Percentiles rank a stretch among this genome's conserved stretches.
Conservation (phyloP, 1,140 invertebrate genomes). For the Drosophila ficusphila region DNA sequence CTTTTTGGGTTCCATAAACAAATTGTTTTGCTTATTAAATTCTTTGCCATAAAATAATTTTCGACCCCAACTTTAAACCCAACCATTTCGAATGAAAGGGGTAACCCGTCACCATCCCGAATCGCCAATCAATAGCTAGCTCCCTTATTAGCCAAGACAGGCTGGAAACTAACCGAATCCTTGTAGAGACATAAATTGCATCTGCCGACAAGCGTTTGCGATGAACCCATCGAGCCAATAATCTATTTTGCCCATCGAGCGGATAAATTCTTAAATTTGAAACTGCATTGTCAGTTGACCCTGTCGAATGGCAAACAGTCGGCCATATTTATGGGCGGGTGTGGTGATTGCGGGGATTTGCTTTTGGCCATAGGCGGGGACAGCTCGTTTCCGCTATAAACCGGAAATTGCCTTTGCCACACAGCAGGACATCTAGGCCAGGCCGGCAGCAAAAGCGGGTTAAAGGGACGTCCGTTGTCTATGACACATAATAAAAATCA, state of each 20-base stretch:
- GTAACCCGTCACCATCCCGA: too few relatives aligned
- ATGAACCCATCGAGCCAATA: conserved; percentile 40
- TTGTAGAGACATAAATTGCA: conserved; percentile 32
- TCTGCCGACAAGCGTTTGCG: conserved; percentile 10
- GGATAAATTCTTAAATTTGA: conserved; percentile 47
- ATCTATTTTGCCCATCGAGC: conserved; percentile 34
- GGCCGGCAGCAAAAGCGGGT: conserved; percentile 2
- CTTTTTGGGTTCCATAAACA: too few relatives aligned
- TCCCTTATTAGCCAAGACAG: conserved; percentile 5
- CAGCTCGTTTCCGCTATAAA: conserved; percentile 73
- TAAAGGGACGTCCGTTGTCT: conserved; percentile 46
- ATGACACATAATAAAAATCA: conserved; percentile 83
- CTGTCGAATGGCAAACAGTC: conserved; percentile 20
- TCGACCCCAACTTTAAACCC: background rate
- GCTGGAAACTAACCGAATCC: background rate
- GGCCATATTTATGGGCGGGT: conserved; percentile 40
- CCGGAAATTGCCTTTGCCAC: conserved; percentile 71
- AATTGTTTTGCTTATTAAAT: too few relatives aligned
- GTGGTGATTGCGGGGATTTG: conserved; percentile 7
- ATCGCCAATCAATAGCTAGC: background rate
- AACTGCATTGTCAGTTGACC: conserved; percentile 62
- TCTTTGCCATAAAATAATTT: too few relatives aligned
- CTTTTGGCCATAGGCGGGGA: conserved; percentile 16
- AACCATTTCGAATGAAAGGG: conserved; percentile 10
- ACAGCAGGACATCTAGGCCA: conserved; percentile 31